Evolutionary conservation across 2,113 vertebrate genomes (phyloP).

Genomic region (Gobio gobio): DNA sequence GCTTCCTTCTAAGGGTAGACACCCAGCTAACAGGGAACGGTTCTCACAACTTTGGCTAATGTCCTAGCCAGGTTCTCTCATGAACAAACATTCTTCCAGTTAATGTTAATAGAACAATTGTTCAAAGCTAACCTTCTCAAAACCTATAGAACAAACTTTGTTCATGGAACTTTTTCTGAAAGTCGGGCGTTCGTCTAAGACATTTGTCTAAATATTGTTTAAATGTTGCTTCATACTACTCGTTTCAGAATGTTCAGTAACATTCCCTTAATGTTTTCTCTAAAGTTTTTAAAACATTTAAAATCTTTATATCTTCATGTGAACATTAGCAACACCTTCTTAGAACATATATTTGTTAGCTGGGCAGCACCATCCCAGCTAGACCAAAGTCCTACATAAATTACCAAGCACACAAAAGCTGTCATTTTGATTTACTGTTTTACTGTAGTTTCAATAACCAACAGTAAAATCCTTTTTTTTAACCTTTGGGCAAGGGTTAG

Average conservation of each 20-base stretch:
- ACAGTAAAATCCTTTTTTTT: neutral
- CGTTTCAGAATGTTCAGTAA: neutral
- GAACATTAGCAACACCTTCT: neutral
- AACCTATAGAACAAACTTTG: neutral
- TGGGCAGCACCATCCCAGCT: neutral
- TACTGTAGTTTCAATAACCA: constrained; percentile 8
- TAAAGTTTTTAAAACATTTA: neutral
- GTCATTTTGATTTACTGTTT: constrained; percentile 8
- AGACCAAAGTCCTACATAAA: constrained; percentile 34
- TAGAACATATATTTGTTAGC: neutral
- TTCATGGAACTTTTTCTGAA: too few relatives aligned
- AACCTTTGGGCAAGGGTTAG: neutral
- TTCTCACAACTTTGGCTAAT: neutral
- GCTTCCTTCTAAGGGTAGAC: neutral
- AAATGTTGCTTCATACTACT: neutral
- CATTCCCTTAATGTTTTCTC: neutral
- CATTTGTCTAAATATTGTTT: too few relatives aligned
- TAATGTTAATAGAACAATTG: neutral
- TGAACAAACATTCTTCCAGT: neutral
- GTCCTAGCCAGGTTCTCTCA: neutral
- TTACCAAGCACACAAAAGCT: constrained; percentile 17
- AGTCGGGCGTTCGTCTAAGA: too few relatives aligned
- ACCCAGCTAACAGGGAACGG: neutral
- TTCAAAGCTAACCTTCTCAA: neutral
- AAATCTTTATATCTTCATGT: neutral